Conservation (phyloP, 2,113 vertebrate species). For the Camarhynchus parvulus region DNA sequence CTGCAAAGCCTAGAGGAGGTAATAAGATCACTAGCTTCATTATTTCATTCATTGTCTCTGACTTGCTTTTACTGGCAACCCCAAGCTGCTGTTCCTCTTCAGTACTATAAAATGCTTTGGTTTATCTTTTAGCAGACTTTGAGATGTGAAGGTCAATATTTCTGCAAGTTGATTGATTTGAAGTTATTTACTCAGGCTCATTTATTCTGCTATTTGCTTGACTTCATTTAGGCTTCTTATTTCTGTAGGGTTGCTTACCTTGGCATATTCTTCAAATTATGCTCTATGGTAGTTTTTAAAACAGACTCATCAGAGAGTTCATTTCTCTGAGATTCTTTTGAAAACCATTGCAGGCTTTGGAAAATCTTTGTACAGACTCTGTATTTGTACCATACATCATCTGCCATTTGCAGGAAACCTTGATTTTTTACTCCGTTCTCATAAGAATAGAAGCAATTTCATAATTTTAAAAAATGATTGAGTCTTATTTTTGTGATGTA, state of each 20-base stretch:
- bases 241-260: not conserved
- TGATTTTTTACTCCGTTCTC: not conserved
- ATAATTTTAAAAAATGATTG: not conserved
- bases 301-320: not conserved
- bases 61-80: not conserved
- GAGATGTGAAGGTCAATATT: not conserved
- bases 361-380: not conserved
- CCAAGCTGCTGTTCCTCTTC: not conserved
- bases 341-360: not conserved
- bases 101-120: not conserved
- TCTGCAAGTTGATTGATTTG: not conserved
- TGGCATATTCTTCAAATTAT: not conserved
- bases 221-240: not conserved
- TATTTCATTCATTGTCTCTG: not conserved
- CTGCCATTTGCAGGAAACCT: not conserved
- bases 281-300: not conserved
- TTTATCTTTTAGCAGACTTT: not conserved
- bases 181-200: not conserved
- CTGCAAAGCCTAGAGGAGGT: constrained; percentile 22
- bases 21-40: constrained; percentile 1
- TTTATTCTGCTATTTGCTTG: not conserved
- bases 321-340: not conserved
- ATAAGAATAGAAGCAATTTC: not conserved
- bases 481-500: not conserved
- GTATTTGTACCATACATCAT: not conserved